phyloP scores from a whole-genome alignment of 2,888 invertebrate genomes.

The Parelbella ahira region DNA sequence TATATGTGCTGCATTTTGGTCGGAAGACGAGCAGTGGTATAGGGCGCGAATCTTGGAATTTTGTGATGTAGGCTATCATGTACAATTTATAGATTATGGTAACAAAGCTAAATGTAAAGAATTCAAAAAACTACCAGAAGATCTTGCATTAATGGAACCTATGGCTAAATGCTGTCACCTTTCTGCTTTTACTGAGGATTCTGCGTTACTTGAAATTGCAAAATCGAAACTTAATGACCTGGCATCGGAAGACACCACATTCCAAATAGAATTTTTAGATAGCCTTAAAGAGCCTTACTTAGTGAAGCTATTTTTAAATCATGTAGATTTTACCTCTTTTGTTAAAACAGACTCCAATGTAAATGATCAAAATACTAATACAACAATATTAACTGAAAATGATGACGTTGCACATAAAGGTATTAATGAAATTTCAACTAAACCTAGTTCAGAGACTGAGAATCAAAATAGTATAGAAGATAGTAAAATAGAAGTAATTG shows the following conservation, averaged over 20 bases:
- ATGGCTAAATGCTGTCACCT: conserved; percentile 83
- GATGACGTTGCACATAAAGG: background rate
- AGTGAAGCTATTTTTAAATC: conserved; percentile 81
- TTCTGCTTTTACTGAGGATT: conserved; percentile 64
- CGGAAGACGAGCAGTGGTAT: conserved; percentile 85
- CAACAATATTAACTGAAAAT: background rate
- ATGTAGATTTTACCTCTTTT: conserved; percentile 56
- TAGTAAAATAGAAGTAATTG: background rate
- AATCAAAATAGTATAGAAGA: background rate
- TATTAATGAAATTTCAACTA: background rate
- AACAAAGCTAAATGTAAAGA: conserved; percentile 83
- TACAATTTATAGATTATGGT: conserved; percentile 86
- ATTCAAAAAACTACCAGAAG: conserved; percentile 82
- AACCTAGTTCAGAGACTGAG: background rate
- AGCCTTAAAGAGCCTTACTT: conserved; percentile 78
- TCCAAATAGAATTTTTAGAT: conserved; percentile 82
- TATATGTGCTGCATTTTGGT: conserved; percentile 83
- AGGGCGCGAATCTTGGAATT: conserved; percentile 82
- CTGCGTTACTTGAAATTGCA: conserved; percentile 59
- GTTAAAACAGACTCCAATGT: conserved; percentile 30
- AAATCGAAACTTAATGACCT: conserved; percentile 58
- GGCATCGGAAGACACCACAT: conserved; percentile 52
- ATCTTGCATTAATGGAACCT: conserved; percentile 77
- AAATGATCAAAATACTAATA: conserved; percentile 1
- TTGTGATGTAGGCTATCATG: conserved; percentile 76